Evolutionary conservation across 2,797 vertebrate species (phyloP), one percentile per base, ranked within the genome.

Genomic region (Sebastes steindachneri): DNA sequence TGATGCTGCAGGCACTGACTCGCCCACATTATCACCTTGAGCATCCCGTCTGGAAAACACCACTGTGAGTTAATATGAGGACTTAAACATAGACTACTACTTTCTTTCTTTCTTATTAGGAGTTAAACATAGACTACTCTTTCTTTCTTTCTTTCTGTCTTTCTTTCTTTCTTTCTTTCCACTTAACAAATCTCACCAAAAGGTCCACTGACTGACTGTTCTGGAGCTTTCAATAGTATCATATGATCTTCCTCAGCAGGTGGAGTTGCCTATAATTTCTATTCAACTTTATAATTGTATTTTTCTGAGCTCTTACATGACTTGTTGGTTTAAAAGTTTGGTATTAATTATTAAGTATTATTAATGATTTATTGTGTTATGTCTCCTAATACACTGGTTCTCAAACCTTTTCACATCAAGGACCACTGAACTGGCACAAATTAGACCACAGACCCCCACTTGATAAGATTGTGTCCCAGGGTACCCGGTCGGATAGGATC

Each of bases 21-120:
- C 41, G 14, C 31, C 48, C 48, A 51, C 48, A 17, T 48, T 48
- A 48, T 85, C 82, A 77, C 77, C 76, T 63, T 81, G 68, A 91
- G 86, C 73, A 85, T 88, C 77, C 55, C 41, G 66, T 71, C 73
- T 54, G 64, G 63, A 88, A 84, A 80, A 67, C 68, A 58, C 9
- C 33, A 45, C 78, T 31, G 91, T 91, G 80, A 91, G 91, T 93
- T 4, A 68, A 48, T 15, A 15, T 15, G 14, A 41, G 37, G 37
- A 1, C 5, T 41, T 41, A 41, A 41, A 15, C 37, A 41, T 41
- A 41, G 37, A 41, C 37, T 41, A 41, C 37, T 41, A 41, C 37
- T 31, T 29, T 8, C 29, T 29, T 8, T 29, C 7, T 29, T 29
- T 33, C 31, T 33, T 33, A 35, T 35, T 1, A 35, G 33, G 33